Evolutionary conservation across 2,113 vertebrate species (phyloP).

Genomic region (Leucopternis melanops): DNA sequence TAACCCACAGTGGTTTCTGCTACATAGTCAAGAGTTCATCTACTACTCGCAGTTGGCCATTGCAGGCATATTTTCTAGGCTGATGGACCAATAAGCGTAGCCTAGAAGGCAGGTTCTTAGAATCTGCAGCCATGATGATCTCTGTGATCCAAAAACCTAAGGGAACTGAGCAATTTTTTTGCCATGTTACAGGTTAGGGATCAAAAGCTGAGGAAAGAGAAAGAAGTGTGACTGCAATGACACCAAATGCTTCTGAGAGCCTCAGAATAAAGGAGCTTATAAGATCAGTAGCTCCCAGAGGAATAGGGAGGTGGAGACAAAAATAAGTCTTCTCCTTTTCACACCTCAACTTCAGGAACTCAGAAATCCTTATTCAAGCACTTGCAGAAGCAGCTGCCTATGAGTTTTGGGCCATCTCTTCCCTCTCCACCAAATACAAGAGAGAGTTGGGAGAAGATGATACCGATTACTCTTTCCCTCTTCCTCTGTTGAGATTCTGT

Average conservation of each 20-base stretch:
- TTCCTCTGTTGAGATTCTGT: not conserved
- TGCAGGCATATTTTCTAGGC: not conserved
- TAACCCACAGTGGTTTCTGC: not conserved
- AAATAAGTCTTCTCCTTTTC: not conserved
- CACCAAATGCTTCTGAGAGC: not conserved
- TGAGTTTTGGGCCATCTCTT: not conserved
- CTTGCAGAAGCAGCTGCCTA: not conserved
- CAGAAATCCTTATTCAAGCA: not conserved
- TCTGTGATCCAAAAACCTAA: not conserved
- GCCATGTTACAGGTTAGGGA: not conserved
- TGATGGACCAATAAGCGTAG: not conserved
- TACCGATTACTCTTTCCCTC: not conserved
- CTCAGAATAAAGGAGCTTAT: not conserved
- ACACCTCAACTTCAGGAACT: not conserved
- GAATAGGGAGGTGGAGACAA: not conserved
- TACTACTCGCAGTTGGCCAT: not conserved
- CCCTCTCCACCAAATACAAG: not conserved
- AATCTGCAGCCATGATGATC: not conserved
- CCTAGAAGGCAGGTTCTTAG: not conserved
- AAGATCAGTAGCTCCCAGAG: not conserved
- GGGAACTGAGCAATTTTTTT: not conserved
- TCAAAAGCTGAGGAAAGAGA: not conserved
- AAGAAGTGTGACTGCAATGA: rapidly evolving
- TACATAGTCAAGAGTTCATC: not conserved
- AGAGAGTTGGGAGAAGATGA: not conserved